A percentile compares a stretch with the other conserved stretches of the same genome.
Conservation (phyloP, 2,797 vertebrate genomes). For the Cetoscarus ocellatus region DNA sequence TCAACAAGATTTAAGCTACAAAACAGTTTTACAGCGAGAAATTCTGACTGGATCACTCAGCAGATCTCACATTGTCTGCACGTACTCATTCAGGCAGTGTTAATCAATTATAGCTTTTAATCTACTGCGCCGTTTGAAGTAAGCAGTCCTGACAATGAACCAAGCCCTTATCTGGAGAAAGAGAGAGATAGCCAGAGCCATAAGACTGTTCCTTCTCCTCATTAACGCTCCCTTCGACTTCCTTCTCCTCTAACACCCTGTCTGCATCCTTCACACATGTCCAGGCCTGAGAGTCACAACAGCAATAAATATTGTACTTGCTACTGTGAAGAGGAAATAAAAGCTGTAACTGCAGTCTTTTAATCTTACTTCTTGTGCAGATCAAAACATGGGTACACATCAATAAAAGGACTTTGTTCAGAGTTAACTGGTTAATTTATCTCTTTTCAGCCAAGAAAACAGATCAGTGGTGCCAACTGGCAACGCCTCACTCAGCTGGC, state of each 20-base stretch:
- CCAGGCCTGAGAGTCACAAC: conserved; percentile 42
- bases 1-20: conserved; percentile 20
- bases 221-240: conserved; percentile 57
- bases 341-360: conserved; percentile 26
- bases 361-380: conserved; percentile 1
- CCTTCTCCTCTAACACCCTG: conserved; percentile 15
- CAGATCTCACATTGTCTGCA: conserved; percentile 46
- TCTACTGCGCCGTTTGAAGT: conserved; percentile 73
- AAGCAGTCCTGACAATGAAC: conserved; percentile 63
- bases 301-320: conserved; percentile 55
- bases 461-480: too few relatives aligned
- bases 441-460: too few relatives aligned
- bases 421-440: too few relatives aligned
- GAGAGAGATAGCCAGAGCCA: conserved; percentile 58
- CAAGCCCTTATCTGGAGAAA: conserved; percentile 64
- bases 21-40: conserved; percentile 55
- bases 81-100: conserved; percentile 55
- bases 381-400: conserved; percentile 37
- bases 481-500: too few relatives aligned
- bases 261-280: conserved; percentile 22
- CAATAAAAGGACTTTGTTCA: not conserved
- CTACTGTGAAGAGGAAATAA: conserved; percentile 37
- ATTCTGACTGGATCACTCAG: conserved; percentile 50
- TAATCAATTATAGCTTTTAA: conserved; percentile 79
- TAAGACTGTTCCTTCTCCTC: conserved; percentile 61